phyloP scores from a whole-genome alignment of 2,797 vertebrate species.

The Remorina albescens region DNA sequence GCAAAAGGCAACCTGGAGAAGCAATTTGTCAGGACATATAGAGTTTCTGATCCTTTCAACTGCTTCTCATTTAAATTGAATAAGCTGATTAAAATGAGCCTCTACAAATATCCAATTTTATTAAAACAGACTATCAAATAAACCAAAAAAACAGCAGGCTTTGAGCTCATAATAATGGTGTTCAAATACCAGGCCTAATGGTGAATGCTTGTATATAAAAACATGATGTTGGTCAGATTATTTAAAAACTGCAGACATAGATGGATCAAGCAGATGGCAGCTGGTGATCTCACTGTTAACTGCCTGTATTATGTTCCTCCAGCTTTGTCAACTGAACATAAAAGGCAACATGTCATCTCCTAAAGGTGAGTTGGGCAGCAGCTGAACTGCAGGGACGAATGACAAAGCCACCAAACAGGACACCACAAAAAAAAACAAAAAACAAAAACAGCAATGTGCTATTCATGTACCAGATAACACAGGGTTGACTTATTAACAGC shows the following conservation, averaged over 20 bases:
- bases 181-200: constrained; percentile 11
- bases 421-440: no score
- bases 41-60: constrained; percentile 63
- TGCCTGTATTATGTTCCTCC: constrained; percentile 47
- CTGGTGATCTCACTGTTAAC: constrained; percentile 28
- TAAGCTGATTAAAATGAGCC: constrained; percentile 45
- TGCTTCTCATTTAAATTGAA: constrained; percentile 51
- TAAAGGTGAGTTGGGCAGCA: constrained; percentile 69
- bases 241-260: constrained; percentile 10
- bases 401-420: constrained; percentile 16
- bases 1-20: constrained; percentile 34
- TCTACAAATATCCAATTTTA: constrained; percentile 20
- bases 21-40: constrained; percentile 61
- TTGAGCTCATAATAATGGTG: constrained; percentile 4
- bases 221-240: not conserved
- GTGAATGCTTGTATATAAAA: constrained; percentile 12
- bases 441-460: not conserved
- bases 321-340: constrained; percentile 61
- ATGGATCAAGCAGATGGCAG: constrained; percentile 9
- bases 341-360: constrained; percentile 78
- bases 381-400: not conserved
- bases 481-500: constrained; percentile 30
- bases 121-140: constrained; percentile 38
- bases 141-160: constrained; percentile 54
- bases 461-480: constrained; percentile 5